Percentiles rank a stretch among this genome's conserved stretches.
These are phyloP conservation scores for Apostichopus japonicus DNA, from an alignment of 35 echinoderm and acorn worm genomes.

Conservation along the genomic window DNA sequence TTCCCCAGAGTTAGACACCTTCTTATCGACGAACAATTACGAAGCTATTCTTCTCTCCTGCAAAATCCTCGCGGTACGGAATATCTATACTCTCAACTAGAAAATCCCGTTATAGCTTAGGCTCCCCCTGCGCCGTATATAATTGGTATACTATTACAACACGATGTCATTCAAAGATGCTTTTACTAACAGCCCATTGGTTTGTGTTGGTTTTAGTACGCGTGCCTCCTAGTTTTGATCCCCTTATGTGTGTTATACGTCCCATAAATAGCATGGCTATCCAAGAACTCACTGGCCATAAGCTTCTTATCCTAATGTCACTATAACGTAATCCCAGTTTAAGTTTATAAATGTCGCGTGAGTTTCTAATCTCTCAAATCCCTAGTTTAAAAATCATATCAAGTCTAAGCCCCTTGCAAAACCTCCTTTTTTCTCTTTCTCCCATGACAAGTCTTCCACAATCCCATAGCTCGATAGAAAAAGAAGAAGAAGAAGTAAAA, in stretches of 20 bases:
- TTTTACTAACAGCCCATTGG: background rate
- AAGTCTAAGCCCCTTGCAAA: conserved; percentile 19
- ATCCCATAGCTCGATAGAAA: background rate
- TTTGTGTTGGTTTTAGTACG: conserved; percentile 46
- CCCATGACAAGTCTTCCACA: conserved; percentile 10
- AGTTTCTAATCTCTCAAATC: conserved; percentile 13
- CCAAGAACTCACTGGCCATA: conserved; percentile 25
- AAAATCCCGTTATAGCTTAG: too few species aligned
- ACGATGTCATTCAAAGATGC: too few species aligned
- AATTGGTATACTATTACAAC: too few species aligned
- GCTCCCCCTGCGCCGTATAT: too few species aligned
- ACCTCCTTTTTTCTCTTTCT: background rate
- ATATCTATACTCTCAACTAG: too few species aligned
- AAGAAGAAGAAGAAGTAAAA: background rate
- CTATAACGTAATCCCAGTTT: conserved; percentile 44
- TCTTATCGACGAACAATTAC: too few species aligned
- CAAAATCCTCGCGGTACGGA: too few species aligned
- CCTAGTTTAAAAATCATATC: conserved; percentile 44
- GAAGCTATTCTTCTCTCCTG: too few species aligned
- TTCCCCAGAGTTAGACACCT: too few species aligned
- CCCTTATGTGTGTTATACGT: conserved; percentile 20
- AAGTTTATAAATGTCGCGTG: conserved; percentile 30
- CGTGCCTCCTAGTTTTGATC: conserved; percentile 26
- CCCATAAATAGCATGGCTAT: background rate
- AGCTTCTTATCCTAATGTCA: conserved; percentile 44